A percentile compares a stretch with the other conserved stretches of the same genome.
phyloP scores from a whole-genome alignment of 1,140 invertebrate genomes.

The Bombus confusus region DNA sequence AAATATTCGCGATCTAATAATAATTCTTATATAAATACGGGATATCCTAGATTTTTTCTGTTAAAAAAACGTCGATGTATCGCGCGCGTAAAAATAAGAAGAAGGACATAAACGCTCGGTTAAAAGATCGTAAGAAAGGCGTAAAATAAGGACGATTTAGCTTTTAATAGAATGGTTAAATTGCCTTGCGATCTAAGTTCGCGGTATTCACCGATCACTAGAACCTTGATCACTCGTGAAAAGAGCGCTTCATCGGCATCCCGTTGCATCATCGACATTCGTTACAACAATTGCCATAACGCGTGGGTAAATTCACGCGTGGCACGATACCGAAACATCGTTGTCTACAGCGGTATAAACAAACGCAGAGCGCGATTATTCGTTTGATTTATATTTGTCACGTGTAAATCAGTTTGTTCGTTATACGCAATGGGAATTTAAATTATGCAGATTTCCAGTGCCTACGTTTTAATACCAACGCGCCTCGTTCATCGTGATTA shows the following conservation, averaged over 20 bases:
- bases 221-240: conserved; percentile 27
- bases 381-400: neutral
- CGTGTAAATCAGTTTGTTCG: neutral
- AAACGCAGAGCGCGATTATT: neutral
- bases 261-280: conserved; percentile 28
- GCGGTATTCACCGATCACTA: neutral
- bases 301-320: conserved; percentile 28
- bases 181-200: too few relatives aligned
- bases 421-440: too few relatives aligned
- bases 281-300: conserved; percentile 39
- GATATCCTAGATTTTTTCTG: too few relatives aligned
- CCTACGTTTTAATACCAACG: neutral
- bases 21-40: too few relatives aligned
- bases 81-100: too few relatives aligned
- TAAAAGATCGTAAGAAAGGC: too few relatives aligned
- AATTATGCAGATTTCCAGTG: neutral
- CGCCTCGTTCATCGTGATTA: neutral
- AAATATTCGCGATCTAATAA: too few relatives aligned
- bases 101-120: too few relatives aligned
- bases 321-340: conserved; percentile 28
- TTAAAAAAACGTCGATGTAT: too few relatives aligned
- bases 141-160: too few relatives aligned
- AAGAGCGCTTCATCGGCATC: conserved; percentile 17
- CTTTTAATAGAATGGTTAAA: too few relatives aligned
- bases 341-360: neutral